Conservation (phyloP, 2,797 vertebrate species). For the Pseudopleuronectes americanus region DNA sequence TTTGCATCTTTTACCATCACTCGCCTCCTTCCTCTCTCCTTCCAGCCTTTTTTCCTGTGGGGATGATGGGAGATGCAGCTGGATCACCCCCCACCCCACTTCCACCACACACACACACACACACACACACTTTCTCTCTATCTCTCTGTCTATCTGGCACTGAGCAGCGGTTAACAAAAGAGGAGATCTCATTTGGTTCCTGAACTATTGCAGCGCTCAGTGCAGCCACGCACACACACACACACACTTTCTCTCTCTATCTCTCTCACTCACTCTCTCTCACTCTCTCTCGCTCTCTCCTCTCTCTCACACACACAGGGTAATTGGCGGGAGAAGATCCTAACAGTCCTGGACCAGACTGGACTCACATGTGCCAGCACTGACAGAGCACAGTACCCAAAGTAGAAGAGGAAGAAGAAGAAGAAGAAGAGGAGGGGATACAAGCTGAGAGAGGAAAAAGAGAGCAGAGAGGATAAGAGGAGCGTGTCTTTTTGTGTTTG, state of each 20-base stretch:
- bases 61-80: constrained; percentile 73
- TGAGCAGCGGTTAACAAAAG: constrained; percentile 65
- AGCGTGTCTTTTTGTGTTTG: constrained; percentile 21
- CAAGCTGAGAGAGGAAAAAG: constrained; percentile 4
- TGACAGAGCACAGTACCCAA: constrained; percentile 20
- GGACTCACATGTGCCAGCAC: constrained; percentile 43
- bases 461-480: constrained; percentile 28
- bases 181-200: constrained; percentile 77
- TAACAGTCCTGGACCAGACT: constrained; percentile 34
- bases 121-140: constrained; percentile 11
- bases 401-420: constrained; percentile 9
- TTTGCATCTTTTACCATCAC: constrained; percentile 5
- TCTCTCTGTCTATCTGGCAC: constrained; percentile 47
- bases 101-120: background rate
- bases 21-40: constrained; percentile 27
- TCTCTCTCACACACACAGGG: constrained; percentile 1
- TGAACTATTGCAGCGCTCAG: constrained; percentile 79
- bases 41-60: constrained; percentile 53
- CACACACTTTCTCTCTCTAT: background rate
- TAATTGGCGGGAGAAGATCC: constrained; percentile 22
- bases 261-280: constrained; percentile 7
- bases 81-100: constrained; percentile 42
- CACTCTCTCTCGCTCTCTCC: constrained; percentile 23
- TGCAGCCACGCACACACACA: constrained; percentile 15
- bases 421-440: constrained; percentile 9